These are phyloP conservation scores for Microhierax caerulescens DNA, from an alignment of 2,797 vertebrate genomes.

Conservation along the genomic window DNA sequence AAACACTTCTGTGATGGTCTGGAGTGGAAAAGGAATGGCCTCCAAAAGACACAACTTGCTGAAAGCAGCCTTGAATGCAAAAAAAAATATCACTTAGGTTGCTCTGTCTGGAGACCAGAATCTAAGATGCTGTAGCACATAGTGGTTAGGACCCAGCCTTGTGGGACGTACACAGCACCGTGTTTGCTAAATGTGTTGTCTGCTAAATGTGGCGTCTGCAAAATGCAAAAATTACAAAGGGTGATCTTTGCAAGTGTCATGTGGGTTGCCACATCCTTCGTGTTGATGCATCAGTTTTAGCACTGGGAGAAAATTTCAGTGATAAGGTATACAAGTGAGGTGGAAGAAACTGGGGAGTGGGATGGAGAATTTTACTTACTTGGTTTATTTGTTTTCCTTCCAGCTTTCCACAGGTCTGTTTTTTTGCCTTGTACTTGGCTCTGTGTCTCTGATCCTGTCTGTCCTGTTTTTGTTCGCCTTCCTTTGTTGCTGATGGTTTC, in stretches of 20 bases:
- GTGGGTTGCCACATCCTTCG: not conserved
- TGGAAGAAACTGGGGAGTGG: not conserved
- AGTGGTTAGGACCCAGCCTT: not conserved
- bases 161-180: not conserved
- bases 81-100: not conserved
- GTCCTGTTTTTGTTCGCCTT: constrained; percentile 36
- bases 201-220: not conserved
- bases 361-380: not conserved
- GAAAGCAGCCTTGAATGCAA: not conserved
- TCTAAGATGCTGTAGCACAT: not conserved
- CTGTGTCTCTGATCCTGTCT: constrained; percentile 16
- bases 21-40: not conserved
- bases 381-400: constrained; percentile 20
- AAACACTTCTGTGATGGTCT: not conserved
- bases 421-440: constrained; percentile 24
- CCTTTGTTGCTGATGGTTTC: constrained; percentile 32
- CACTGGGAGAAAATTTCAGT: not conserved
- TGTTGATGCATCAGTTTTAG: not conserved
- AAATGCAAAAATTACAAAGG: not conserved
- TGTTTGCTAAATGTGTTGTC: not conserved
- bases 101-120: not conserved
- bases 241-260: not conserved
- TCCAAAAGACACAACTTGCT: not conserved
- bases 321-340: not conserved
- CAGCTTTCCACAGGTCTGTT: not conserved